Conservation (phyloP, 2,888 invertebrate genomes). For the Willowsia nigromaculata region DNA sequence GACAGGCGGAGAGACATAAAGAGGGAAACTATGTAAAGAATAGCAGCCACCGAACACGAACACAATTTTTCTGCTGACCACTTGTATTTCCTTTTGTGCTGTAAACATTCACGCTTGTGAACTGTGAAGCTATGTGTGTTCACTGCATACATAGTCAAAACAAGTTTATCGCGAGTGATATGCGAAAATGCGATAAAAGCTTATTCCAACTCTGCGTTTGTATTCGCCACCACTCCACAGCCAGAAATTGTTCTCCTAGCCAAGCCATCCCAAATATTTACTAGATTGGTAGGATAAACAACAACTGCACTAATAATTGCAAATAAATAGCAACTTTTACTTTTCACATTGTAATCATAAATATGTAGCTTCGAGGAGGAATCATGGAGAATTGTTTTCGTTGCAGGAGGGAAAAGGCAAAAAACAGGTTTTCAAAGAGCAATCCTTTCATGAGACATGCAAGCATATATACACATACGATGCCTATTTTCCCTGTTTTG, state of each 20-base stretch:
- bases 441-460: not conserved
- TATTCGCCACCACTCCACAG: no score
- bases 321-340: constrained; percentile 3
- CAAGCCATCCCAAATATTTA: constrained; percentile 15
- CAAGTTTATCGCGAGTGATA: not conserved
- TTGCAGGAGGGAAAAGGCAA: not conserved
- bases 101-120: not conserved
- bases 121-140: not conserved
- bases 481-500: not conserved
- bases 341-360: not conserved
- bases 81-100: not conserved
- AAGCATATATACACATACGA: not conserved
- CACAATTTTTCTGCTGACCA: not conserved
- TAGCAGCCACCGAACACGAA: not conserved
- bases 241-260: not conserved
- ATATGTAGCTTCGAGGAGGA: not conserved
- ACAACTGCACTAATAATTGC: constrained; percentile 29
- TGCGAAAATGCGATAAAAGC: not conserved
- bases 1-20: not conserved
- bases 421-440: not conserved
- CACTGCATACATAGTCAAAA: not conserved
- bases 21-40: not conserved
- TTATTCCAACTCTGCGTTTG: not conserved
- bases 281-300: not conserved
- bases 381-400: not conserved